Conservation (phyloP, 2,113 vertebrate species). For the Gallinago paraguaiae region DNA sequence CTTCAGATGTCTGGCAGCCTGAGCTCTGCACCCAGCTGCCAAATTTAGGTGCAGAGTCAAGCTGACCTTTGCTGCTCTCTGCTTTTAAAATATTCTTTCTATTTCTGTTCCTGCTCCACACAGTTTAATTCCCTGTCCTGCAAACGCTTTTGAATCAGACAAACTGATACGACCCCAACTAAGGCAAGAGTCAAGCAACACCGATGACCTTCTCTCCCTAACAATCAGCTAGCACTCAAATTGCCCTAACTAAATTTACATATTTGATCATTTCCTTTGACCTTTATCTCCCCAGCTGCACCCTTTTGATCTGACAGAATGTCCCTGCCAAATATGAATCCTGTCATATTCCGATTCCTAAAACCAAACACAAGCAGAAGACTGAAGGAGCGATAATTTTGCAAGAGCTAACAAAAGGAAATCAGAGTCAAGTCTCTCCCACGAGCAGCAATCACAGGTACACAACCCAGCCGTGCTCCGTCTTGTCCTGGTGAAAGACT, state of each 20-base stretch:
- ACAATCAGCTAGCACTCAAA: not conserved
- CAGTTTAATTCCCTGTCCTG: conserved; percentile 4
- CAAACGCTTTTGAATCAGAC: not conserved
- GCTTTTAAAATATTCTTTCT: conserved; percentile 65
- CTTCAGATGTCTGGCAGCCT: conserved; percentile 50
- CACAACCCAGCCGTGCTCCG: not conserved
- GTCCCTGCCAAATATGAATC: not conserved
- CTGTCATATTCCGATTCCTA: not conserved
- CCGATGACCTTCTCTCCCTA: not conserved
- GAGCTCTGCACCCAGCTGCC: conserved; percentile 34
- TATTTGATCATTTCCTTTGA: conserved; percentile 34
- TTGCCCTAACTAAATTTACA: not conserved
- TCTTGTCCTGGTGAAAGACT: not conserved
- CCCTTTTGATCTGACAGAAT: not conserved
- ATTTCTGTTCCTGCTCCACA: conserved; percentile 61
- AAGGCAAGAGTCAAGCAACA: conserved; percentile 1
- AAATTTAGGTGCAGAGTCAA: conserved; percentile 51
- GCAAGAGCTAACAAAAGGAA: not conserved
- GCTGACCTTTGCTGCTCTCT: conserved; percentile 47
- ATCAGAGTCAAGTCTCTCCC: not conserved
- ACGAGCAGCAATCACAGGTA: not conserved
- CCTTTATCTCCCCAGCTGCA: conserved; percentile 13
- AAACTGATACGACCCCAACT: not conserved
- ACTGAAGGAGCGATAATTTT: not conserved
- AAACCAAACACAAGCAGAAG: not conserved